phyloP scores from a whole-genome alignment of 2,797 vertebrate species.

The Tamandua tetradactyla region DNA sequence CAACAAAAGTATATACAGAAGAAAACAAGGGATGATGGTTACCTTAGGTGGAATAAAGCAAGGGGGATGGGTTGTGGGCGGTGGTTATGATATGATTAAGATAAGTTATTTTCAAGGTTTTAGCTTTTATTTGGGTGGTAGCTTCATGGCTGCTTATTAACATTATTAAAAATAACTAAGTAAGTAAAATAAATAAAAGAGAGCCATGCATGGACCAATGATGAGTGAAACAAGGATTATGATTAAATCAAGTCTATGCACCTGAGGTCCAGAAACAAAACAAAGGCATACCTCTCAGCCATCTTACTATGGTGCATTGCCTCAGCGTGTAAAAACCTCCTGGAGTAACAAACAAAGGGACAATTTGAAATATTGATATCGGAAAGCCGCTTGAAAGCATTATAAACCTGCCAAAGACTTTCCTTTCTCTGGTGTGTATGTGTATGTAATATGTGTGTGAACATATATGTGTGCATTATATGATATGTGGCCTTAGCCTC shows the following conservation, averaged over 20 bases:
- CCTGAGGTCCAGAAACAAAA: slow-evolving; percentile 81
- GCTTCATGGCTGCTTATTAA: slow-evolving; percentile 78
- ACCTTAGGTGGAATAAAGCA: slow-evolving; percentile 60
- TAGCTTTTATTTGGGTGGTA: slow-evolving; percentile 70
- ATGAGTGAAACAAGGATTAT: slow-evolving; percentile 79
- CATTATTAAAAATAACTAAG: slow-evolving; percentile 75
- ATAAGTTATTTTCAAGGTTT: slow-evolving; percentile 69
- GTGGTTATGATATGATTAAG: slow-evolving; percentile 63
- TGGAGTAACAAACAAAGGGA: slow-evolving; percentile 82
- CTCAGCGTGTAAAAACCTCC: slow-evolving; percentile 82
- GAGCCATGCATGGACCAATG: slow-evolving; percentile 82
- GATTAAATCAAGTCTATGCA: slow-evolving; percentile 79
- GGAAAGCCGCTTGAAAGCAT: slow-evolving; percentile 75
- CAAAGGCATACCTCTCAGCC: slow-evolving; percentile 81
- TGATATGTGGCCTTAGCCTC: neutral
- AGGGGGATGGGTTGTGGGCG: slow-evolving; percentile 19
- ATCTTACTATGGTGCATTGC: slow-evolving; percentile 83
- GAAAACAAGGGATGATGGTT: slow-evolving; percentile 66
- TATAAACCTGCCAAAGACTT: slow-evolving; percentile 70
- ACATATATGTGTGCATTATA: neutral
- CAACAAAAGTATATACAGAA: slow-evolving; percentile 75
- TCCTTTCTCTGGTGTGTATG: neutral
- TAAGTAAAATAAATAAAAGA: slow-evolving; percentile 75
- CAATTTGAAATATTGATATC: slow-evolving; percentile 78
- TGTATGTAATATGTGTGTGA: neutral